Percentiles rank a stretch among this genome's conserved stretches.
Evolutionary conservation across 1,140 invertebrate genomes (phyloP).

Genomic region (Trissolcus basalis): DNA sequence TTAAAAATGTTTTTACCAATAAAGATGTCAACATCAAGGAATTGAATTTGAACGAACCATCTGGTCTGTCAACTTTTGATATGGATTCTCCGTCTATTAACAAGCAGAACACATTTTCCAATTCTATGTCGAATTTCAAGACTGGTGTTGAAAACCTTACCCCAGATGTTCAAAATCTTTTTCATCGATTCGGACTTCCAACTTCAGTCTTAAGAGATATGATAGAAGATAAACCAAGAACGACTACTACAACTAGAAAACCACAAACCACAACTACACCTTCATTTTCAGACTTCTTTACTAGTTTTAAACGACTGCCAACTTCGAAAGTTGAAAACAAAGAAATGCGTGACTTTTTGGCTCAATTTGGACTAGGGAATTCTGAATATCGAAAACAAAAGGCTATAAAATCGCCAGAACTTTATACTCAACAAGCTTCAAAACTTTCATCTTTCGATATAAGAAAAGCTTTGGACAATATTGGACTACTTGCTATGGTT

Average conservation of each 20-base stretch:
- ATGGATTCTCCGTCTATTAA: conserved; percentile 43
- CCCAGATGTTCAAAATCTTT: conserved; percentile 69
- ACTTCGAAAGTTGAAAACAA: conserved; percentile 69
- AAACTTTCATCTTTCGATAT: conserved; percentile 76
- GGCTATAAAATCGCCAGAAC: conserved; percentile 59
- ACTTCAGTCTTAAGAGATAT: conserved; percentile 46
- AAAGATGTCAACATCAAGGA: conserved; percentile 13
- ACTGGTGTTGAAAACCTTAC: conserved; percentile 69
- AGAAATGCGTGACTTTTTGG: conserved; percentile 78
- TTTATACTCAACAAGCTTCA: conserved; percentile 19
- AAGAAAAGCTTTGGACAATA: conserved; percentile 75
- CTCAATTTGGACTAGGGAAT: conserved; percentile 77
- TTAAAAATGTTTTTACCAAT: conserved; percentile 24
- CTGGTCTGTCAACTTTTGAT: conserved; percentile 32
- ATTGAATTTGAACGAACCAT: conserved; percentile 38
- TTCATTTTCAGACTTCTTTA: conserved; percentile 73
- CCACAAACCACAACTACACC: conserved; percentile 43
- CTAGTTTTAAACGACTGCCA: conserved; percentile 79
- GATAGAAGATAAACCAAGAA: conserved; percentile 11
- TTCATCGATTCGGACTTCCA: conserved; percentile 70
- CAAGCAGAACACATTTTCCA: conserved; percentile 64
- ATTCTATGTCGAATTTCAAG: conserved; percentile 52
- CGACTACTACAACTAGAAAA: conserved; percentile 57
- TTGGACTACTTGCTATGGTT: conserved; percentile 68
- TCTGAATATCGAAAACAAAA: conserved; percentile 65